These are phyloP conservation scores for Myripristis jacobus DNA, from an alignment of 2,797 vertebrate genomes.

Conservation along the genomic window DNA sequence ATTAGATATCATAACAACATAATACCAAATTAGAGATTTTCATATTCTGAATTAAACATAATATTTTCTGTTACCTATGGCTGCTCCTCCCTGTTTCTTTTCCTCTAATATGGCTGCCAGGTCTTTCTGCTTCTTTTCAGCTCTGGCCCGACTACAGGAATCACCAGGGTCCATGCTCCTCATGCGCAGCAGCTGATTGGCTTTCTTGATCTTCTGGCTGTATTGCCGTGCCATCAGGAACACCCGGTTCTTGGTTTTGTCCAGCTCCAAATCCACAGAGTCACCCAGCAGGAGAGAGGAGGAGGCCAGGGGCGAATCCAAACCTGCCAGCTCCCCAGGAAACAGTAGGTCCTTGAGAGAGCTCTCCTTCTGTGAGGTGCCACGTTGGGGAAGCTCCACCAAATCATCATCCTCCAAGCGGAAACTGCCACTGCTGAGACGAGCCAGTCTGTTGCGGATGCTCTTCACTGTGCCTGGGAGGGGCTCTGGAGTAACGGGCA, in stretches of 20 bases:
- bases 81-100: constrained; percentile 96
- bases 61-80: constrained; percentile 88
- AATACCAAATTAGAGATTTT: background rate
- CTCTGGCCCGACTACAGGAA: constrained; percentile 80
- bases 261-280: constrained; percentile 83
- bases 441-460: constrained; percentile 83
- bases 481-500: constrained; percentile 80
- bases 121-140: constrained; percentile 87
- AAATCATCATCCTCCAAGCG: constrained; percentile 85
- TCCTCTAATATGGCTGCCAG: constrained; percentile 95
- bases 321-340: constrained; percentile 82
- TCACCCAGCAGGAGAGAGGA: constrained; percentile 80
- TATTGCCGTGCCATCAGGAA: constrained; percentile 98
- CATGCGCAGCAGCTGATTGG: constrained; percentile 96
- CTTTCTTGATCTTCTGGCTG: constrained; percentile 98
- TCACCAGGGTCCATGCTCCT: constrained; percentile 92
- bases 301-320: constrained; percentile 84
- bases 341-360: constrained; percentile 82
- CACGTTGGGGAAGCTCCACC: constrained; percentile 75
- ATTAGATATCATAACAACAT: background rate
- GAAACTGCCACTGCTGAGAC: constrained; percentile 86
- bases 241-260: constrained; percentile 92
- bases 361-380: constrained; percentile 66
- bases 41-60: background rate
- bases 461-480: constrained; percentile 81